Evolutionary conservation across 2,797 vertebrate species (phyloP).

Genomic region (Anguilla anguilla): DNA sequence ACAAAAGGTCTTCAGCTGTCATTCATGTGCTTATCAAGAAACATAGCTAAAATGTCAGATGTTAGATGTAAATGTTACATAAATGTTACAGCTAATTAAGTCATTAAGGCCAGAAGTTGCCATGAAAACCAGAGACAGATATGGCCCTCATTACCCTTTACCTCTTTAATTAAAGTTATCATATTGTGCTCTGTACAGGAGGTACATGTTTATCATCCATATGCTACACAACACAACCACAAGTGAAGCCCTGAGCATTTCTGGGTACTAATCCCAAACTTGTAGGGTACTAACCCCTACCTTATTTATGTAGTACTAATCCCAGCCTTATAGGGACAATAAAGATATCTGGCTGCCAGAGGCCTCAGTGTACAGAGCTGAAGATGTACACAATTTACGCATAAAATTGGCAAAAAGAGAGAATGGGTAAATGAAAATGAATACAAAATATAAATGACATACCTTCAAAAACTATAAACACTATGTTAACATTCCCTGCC

Average conservation of each 20-base stretch:
- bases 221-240: neutral
- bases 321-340: too few relatives aligned
- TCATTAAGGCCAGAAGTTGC: too few relatives aligned
- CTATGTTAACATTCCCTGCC: neutral
- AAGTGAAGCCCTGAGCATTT: neutral
- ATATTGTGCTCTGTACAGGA: neutral
- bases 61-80: too few relatives aligned
- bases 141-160: too few relatives aligned
- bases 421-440: neutral
- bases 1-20: too few relatives aligned
- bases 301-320: too few relatives aligned
- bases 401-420: neutral
- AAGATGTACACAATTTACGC: neutral
- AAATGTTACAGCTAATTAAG: too few relatives aligned
- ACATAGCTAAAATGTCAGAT: too few relatives aligned
- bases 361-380: neutral
- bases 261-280: neutral
- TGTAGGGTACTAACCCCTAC: too few relatives aligned
- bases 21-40: too few relatives aligned
- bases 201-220: neutral
- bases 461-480: neutral
- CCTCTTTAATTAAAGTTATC: neutral
- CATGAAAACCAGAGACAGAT: too few relatives aligned
- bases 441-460: neutral
- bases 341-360: neutral